These are phyloP conservation scores for Rhamphomyia laevipes DNA, from an alignment of 2,888 invertebrate genomes.

Conservation along the genomic window DNA sequence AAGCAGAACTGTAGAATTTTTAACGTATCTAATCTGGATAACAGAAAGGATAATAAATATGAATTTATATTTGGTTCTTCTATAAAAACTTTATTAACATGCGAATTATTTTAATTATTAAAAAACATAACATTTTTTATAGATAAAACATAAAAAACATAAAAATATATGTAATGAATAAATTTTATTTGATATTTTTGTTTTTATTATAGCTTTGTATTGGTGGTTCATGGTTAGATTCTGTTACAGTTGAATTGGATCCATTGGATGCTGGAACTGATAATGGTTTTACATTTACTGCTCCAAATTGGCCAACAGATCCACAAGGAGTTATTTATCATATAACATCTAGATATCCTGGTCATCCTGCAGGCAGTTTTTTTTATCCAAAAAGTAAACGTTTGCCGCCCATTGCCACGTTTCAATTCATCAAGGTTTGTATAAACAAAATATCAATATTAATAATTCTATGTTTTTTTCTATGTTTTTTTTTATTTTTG, in stretches of 20 bases:
- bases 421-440: conserved; percentile 80
- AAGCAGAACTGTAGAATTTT: too few species aligned
- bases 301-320: conserved; percentile 91
- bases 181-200: not conserved
- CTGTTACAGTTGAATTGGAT: conserved; percentile 80
- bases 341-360: conserved; percentile 79
- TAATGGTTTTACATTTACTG: conserved; percentile 90
- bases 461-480: not conserved
- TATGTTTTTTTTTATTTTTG: not conserved
- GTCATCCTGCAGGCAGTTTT: conserved; percentile 89
- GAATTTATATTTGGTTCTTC: too few species aligned
- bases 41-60: too few species aligned
- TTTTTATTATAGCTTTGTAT: conserved; percentile 59
- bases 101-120: too few species aligned
- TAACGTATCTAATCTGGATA: too few species aligned
- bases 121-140: too few species aligned
- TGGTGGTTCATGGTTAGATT: conserved; percentile 84
- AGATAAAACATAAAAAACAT: not conserved
- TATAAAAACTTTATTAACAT: too few species aligned
- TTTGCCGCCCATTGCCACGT: conserved; percentile 80
- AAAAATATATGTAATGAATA: not conserved
- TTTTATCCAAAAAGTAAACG: conserved; percentile 81
- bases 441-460: not conserved
- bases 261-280: conserved; percentile 90
- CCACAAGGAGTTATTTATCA: conserved; percentile 80